phyloP scores from a whole-genome alignment of 2,797 vertebrate species.

The Lagodon rhomboides region DNA sequence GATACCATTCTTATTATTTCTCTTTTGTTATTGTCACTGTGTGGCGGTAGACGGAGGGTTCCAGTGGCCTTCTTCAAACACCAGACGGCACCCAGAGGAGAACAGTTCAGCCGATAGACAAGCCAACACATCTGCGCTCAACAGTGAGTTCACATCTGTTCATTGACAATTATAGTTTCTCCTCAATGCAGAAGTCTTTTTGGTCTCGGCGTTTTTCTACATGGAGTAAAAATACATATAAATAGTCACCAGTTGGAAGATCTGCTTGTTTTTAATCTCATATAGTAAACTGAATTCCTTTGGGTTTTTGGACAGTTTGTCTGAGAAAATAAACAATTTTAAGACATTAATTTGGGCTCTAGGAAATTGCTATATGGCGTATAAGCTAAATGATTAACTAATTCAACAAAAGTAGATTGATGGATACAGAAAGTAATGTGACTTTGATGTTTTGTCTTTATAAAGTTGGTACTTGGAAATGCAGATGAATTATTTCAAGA shows the following conservation, averaged over 20 bases:
- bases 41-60: slow-evolving; percentile 81
- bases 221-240: not conserved
- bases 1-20: not conserved
- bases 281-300: not conserved
- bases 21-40: not conserved
- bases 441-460: not conserved
- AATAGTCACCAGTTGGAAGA: not conserved
- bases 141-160: slow-evolving; percentile 84
- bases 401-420: not conserved
- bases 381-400: not conserved
- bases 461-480: not conserved
- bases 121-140: slow-evolving; percentile 87
- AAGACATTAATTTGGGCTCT: not conserved
- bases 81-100: slow-evolving; percentile 78
- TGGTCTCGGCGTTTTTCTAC: too few species aligned
- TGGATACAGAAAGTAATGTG: not conserved
- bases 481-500: not conserved
- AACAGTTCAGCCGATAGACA: slow-evolving; percentile 86
- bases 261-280: not conserved
- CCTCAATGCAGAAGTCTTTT: too few species aligned
- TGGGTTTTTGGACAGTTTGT: not conserved
- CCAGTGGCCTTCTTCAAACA: slow-evolving; percentile 70
- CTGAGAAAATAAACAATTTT: not conserved
- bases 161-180: not conserved
- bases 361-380: not conserved